Percentiles rank a stretch among this genome's conserved stretches.
Conservation (phyloP, 1,140 invertebrate genomes). For the Brachionus manjavacas region DNA sequence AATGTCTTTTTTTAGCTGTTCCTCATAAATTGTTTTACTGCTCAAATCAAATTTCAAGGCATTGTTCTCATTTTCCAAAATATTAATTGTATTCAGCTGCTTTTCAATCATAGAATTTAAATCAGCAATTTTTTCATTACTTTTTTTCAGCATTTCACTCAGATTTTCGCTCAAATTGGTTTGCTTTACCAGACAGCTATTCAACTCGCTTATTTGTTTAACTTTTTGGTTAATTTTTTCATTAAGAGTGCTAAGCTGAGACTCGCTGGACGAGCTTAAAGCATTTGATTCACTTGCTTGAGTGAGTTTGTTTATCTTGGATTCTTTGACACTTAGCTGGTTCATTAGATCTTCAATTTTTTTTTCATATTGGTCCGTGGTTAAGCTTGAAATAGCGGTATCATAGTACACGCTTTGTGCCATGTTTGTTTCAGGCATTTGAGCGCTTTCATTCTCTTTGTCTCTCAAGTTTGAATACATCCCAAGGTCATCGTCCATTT, state of each 20-base stretch:
- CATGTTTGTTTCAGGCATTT: background rate
- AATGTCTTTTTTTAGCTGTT: conserved; percentile 6
- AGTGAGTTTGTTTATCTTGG: background rate
- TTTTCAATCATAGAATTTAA: background rate
- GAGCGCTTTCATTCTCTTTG: background rate
- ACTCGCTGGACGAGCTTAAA: background rate
- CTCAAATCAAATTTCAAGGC: conserved; percentile 29
- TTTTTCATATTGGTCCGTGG: conserved; percentile 2
- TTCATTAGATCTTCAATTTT: conserved; percentile 3
- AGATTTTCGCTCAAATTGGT: conserved; percentile 7
- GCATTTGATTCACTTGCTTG: background rate
- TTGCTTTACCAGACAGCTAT: background rate
- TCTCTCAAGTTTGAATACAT: conserved; percentile 5
- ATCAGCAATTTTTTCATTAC: background rate
- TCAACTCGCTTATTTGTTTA: background rate
- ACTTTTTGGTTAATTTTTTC: background rate
- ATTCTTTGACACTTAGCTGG: background rate
- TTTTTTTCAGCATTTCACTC: background rate
- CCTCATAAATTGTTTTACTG: background rate
- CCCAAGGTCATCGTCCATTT: conserved; percentile 33
- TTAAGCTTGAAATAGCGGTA: background rate
- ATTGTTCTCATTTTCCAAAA: conserved; percentile 1
- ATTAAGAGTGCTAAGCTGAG: background rate
- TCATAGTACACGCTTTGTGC: conserved; percentile 16
- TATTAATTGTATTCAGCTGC: background rate